phyloP scores from a whole-genome alignment of 1,140 invertebrate species.

The Oreohelix idahoensis region DNA sequence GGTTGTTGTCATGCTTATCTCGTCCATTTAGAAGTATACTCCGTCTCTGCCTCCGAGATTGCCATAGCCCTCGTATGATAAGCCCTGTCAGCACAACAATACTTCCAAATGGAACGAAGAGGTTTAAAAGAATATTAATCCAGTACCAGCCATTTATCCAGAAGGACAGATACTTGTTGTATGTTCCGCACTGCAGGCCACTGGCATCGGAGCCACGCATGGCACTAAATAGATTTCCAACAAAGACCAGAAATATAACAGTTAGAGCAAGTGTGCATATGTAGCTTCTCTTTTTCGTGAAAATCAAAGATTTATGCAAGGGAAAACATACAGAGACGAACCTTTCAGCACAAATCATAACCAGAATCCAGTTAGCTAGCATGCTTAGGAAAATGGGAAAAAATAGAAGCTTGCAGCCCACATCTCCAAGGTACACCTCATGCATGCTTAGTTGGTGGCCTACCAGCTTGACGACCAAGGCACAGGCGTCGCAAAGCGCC shows the following conservation, averaged over 20 bases:
- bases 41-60: constrained; percentile 2
- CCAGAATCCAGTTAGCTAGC: constrained; percentile 60
- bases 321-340: constrained; percentile 61
- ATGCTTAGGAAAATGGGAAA: constrained; percentile 15
- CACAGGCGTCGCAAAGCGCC: constrained; percentile 48
- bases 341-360: constrained; percentile 58
- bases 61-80: constrained; percentile 36
- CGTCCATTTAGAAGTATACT: neutral
- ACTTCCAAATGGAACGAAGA: constrained; percentile 30
- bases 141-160: constrained; percentile 23
- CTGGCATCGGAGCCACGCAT: constrained; percentile 31
- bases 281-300: constrained; percentile 45
- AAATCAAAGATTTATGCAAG: constrained; percentile 48
- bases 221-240: constrained; percentile 37
- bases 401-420: constrained; percentile 42
- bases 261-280: constrained; percentile 38
- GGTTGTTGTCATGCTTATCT: neutral
- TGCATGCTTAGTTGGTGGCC: constrained; percentile 49
- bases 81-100: constrained; percentile 37
- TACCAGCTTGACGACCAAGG: constrained; percentile 54
- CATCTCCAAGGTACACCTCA: constrained; percentile 43
- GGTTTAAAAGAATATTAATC: constrained; percentile 31
- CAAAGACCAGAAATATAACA: constrained; percentile 38
- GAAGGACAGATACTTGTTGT: neutral
- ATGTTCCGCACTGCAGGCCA: neutral